Conservation (phyloP, 2,113 vertebrate species). For the Gymnorhina tibicen region DNA sequence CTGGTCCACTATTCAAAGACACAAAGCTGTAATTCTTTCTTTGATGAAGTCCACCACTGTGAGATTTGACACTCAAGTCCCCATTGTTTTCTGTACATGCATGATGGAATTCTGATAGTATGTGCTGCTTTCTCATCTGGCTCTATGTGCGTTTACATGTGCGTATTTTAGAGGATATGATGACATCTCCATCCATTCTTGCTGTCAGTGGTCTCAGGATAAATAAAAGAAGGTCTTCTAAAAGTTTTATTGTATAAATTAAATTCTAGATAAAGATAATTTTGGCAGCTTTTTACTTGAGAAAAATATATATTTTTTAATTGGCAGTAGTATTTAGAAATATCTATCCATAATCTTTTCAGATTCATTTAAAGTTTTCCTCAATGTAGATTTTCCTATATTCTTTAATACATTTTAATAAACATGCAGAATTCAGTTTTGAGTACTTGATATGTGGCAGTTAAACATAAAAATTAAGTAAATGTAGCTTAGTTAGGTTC, state of each 20-base stretch:
- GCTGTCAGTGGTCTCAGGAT: not conserved
- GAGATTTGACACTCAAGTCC: not conserved
- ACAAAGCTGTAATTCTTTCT: conserved; percentile 19
- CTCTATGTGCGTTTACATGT: not conserved
- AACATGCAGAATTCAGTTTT: not conserved
- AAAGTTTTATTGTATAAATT: not conserved
- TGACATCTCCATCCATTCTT: not conserved
- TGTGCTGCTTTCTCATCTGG: not conserved
- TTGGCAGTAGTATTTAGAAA: not conserved
- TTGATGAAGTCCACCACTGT: not conserved
- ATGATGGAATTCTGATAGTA: not conserved
- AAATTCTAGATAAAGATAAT: not conserved
- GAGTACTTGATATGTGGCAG: not conserved
- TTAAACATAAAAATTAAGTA: not conserved
- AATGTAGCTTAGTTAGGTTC: not conserved
- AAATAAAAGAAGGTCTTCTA: not conserved
- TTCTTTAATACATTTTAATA: not conserved
- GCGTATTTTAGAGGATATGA: not conserved
- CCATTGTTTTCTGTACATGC: not conserved
- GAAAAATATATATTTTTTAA: not conserved
- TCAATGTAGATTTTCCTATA: not conserved
- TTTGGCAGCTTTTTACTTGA: not conserved
- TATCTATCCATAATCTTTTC: not conserved
- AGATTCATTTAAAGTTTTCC: not conserved
- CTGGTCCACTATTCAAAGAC: not conserved